phyloP scores from a whole-genome alignment of 2,888 invertebrate genomes.

The Galerucella nymphaeae region DNA sequence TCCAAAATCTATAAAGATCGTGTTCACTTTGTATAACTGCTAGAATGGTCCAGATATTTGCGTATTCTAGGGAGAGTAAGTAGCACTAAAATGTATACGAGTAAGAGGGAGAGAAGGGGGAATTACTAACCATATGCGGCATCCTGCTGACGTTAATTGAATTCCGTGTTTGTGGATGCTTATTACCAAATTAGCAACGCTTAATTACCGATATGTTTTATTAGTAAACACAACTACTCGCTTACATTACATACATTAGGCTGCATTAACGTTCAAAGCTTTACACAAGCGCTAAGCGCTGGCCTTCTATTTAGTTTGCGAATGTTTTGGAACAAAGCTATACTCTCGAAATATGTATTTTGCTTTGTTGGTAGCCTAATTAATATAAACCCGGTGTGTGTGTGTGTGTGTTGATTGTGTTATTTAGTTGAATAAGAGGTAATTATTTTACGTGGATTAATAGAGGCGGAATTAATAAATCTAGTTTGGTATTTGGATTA shows the following conservation, averaged over 20 bases:
- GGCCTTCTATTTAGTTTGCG: slow-evolving; percentile 35
- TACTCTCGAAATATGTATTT: slow-evolving; percentile 49
- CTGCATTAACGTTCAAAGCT: slow-evolving; percentile 61
- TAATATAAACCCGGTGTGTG: slow-evolving; percentile 40
- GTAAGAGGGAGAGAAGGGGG: slow-evolving; percentile 3
- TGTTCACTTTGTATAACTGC: neutral
- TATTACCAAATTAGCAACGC: slow-evolving; percentile 67
- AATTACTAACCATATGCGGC: slow-evolving; percentile 37
- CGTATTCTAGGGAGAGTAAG: slow-evolving; percentile 19
- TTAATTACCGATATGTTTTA: slow-evolving; percentile 67
- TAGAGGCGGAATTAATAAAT: slow-evolving; percentile 27
- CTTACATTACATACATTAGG: slow-evolving; percentile 63
- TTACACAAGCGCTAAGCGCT: slow-evolving; percentile 31
- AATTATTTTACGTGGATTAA: slow-evolving; percentile 33
- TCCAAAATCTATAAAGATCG: too few species aligned
- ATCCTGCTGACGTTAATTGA: slow-evolving; percentile 62
- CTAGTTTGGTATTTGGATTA: slow-evolving; percentile 24
- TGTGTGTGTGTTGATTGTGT: slow-evolving; percentile 35
- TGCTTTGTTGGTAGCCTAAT: slow-evolving; percentile 41
- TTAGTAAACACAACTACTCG: slow-evolving; percentile 65
- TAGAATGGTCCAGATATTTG: slow-evolving; percentile 30
- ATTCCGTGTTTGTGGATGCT: slow-evolving; percentile 66
- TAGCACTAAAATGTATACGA: neutral
- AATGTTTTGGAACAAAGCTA: slow-evolving; percentile 38
- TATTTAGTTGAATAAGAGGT: slow-evolving; percentile 40